These are phyloP conservation scores for Lasioglossum pauxillum DNA, from an alignment of 2,888 invertebrate species.

Conservation along the genomic window DNA sequence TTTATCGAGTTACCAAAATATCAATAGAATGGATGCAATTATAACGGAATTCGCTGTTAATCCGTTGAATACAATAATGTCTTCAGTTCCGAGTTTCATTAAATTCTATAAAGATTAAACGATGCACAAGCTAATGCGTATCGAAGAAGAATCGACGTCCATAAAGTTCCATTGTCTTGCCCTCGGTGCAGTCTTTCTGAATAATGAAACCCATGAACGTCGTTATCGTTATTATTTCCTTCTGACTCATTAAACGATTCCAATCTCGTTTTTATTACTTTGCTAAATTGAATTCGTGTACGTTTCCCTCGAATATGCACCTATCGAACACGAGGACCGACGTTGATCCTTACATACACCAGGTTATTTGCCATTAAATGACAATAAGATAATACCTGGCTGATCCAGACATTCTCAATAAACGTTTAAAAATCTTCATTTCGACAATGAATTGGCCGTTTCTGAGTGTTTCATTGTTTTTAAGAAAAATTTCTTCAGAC, in stretches of 20 bases:
- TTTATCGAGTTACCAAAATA: background rate
- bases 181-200: slow-evolving; percentile 21
- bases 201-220: slow-evolving; percentile 31
- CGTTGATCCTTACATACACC: background rate
- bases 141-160: slow-evolving; percentile 45
- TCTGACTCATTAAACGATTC: slow-evolving; percentile 33
- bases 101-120: slow-evolving; percentile 42
- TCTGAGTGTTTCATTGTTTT: background rate
- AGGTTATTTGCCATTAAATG: slow-evolving; percentile 2
- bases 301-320: background rate
- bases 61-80: slow-evolving; percentile 12
- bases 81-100: background rate
- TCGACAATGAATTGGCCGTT: background rate
- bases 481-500: background rate
- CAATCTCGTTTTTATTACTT: slow-evolving; percentile 34
- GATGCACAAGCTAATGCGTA: slow-evolving; percentile 45
- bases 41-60: background rate
- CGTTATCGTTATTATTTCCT: slow-evolving; percentile 31
- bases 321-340: background rate
- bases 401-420: background rate
- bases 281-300: background rate
- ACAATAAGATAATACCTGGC: too few relatives aligned
- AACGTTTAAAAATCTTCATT: background rate
- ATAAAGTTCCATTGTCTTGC: slow-evolving; percentile 51
- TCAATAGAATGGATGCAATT: background rate